These are phyloP conservation scores for Poecile atricapillus DNA, from an alignment of 2,113 vertebrate species.

Conservation along the genomic window DNA sequence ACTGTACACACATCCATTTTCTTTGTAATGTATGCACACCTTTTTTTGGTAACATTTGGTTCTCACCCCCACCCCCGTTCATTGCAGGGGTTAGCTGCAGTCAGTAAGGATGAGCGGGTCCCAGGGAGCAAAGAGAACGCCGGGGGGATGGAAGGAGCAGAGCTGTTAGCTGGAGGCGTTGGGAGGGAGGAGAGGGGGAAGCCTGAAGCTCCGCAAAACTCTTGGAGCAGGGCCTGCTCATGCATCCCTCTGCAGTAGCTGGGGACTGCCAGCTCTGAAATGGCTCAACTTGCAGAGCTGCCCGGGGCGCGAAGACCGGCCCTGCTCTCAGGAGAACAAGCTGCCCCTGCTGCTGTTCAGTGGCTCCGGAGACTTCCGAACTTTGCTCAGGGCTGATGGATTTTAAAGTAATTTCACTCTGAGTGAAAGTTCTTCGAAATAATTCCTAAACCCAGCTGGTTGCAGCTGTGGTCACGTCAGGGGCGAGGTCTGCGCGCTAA, in stretches of 20 bases:
- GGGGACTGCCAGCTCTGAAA: not conserved
- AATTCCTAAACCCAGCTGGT: not conserved
- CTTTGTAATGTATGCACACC: rapidly evolving
- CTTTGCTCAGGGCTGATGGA: not conserved
- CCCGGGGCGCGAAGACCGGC: not conserved
- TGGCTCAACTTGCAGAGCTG: rapidly evolving
- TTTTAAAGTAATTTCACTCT: not conserved
- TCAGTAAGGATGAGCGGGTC: not conserved
- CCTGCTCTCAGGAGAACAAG: not conserved
- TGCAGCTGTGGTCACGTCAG: rapidly evolving
- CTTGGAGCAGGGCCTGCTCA: not conserved
- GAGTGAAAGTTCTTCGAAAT: not conserved
- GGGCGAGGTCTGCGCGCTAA: rapidly evolving
- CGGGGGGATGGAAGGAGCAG: not conserved
- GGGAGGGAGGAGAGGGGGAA: not conserved
- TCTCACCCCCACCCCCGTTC: not conserved
- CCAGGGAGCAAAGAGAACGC: not conserved
- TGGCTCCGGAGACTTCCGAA: rapidly evolving
- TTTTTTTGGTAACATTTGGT: not conserved
- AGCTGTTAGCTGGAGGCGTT: not conserved
- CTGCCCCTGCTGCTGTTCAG: not conserved
- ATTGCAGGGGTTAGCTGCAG: not conserved
- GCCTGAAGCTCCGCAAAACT: not conserved
- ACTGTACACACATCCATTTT: not conserved
- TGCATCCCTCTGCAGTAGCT: not conserved